Evolutionary conservation across 2,113 vertebrate genomes (phyloP).

Genomic region (Alouatta palliata): DNA sequence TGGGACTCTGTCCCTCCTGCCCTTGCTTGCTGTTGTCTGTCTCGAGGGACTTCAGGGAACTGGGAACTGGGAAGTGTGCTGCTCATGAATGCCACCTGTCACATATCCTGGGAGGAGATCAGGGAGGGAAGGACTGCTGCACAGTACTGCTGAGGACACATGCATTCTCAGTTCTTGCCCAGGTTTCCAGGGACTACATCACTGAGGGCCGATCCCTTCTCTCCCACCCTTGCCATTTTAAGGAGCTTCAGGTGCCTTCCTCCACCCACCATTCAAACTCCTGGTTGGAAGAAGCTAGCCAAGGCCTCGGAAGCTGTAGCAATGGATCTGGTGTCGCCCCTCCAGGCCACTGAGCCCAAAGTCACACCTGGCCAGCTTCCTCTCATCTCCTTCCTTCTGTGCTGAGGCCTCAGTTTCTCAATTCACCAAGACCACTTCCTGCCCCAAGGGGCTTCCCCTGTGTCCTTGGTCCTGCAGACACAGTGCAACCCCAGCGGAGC

Average conservation of each 20-base stretch:
- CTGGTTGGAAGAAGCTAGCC: background rate
- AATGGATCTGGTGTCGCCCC: background rate
- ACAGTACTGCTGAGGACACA: background rate
- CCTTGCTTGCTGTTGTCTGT: no score
- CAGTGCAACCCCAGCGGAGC: background rate
- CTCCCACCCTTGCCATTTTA: background rate
- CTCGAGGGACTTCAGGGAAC: background rate
- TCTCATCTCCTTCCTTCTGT: background rate
- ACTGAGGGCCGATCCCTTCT: background rate
- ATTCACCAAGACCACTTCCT: background rate
- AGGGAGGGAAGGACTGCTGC: background rate
- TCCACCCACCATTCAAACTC: background rate
- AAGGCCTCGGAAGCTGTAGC: background rate
- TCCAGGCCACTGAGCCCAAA: background rate
- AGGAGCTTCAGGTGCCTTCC: background rate
- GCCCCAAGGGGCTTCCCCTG: background rate
- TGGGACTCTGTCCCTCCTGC: no score
- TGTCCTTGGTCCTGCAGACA: background rate
- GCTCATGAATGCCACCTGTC: background rate
- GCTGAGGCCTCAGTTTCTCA: background rate
- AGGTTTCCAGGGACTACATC: background rate
- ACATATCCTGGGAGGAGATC: background rate
- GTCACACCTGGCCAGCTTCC: background rate
- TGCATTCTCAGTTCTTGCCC: background rate
- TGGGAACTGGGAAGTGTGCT: background rate